Evolutionary conservation across 1,140 invertebrate genomes (phyloP).

Genomic region (Dufourea novaeangliae): DNA sequence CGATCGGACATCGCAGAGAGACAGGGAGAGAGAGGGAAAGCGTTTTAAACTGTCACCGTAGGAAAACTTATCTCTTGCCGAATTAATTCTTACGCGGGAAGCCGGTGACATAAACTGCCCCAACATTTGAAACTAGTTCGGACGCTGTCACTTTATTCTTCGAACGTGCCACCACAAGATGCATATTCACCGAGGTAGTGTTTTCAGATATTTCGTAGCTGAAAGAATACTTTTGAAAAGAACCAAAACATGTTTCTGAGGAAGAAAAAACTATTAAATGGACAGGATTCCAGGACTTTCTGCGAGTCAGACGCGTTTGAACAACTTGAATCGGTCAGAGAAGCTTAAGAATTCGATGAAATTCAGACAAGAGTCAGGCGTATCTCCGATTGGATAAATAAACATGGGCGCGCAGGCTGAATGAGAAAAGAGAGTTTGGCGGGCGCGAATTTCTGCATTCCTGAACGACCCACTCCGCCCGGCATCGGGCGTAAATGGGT

Average conservation of each 20-base stretch:
- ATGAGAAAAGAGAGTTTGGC: not conserved
- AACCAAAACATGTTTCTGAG: too few relatives aligned
- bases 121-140: too few relatives aligned
- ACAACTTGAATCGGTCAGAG: too few relatives aligned
- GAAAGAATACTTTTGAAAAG: too few relatives aligned
- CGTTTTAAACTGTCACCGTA: slow-evolving; percentile 2
- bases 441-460: slow-evolving; percentile 12
- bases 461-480: not conserved
- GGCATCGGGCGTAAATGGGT: slow-evolving; percentile 12
- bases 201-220: too few relatives aligned
- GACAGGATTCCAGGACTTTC: too few relatives aligned
- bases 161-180: too few relatives aligned
- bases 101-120: not conserved
- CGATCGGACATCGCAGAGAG: slow-evolving; percentile 4
- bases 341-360: not conserved
- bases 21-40: too few relatives aligned
- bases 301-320: too few relatives aligned
- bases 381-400: not conserved
- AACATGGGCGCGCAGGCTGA: slow-evolving; percentile 19
- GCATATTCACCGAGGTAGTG: too few relatives aligned
- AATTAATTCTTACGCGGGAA: slow-evolving; percentile 4
- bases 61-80: not conserved
- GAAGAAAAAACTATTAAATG: too few relatives aligned
- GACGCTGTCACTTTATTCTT: too few relatives aligned
- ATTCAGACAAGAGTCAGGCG: not conserved